Conservation (phyloP, 2,113 vertebrate genomes). For the Mustela lutreola region DNA sequence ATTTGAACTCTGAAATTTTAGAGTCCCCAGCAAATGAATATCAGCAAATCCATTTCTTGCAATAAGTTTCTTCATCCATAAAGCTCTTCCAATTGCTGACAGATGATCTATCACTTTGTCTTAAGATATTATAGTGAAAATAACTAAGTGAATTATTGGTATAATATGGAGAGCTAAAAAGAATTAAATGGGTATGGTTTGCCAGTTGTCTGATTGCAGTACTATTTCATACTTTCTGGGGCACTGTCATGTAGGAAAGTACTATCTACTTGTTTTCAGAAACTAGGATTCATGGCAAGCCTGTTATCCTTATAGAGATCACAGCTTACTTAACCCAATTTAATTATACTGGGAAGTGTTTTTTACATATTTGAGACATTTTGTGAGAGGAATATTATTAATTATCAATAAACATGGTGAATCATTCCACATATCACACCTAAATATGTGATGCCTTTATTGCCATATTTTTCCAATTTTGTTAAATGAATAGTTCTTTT, state of each 20-base stretch:
- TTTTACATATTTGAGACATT: not conserved
- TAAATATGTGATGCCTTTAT: not conserved
- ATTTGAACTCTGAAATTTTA: slow-evolving; percentile 9
- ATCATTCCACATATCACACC: not conserved
- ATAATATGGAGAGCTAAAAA: not conserved
- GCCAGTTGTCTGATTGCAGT: not conserved
- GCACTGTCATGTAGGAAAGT: not conserved
- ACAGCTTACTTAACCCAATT: not conserved
- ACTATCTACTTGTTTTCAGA: not conserved
- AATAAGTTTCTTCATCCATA: not conserved
- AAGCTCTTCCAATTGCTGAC: not conserved
- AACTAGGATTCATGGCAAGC: not conserved
- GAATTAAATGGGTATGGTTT: not conserved
- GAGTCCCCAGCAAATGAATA: not conserved
- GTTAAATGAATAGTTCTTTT: not conserved
- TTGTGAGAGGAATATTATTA: not conserved
- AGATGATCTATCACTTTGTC: slow-evolving; percentile 19
- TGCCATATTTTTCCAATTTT: not conserved
- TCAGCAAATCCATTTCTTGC: slow-evolving; percentile 36
- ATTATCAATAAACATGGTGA: not conserved
- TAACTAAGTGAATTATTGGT: not conserved
- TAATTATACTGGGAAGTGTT: not conserved
- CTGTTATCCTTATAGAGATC: not conserved
- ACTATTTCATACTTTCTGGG: not conserved
- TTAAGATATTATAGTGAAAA: slow-evolving; percentile 8